phyloP scores from a whole-genome alignment of 1,140 invertebrate species.

The Panulirus ornatus region DNA sequence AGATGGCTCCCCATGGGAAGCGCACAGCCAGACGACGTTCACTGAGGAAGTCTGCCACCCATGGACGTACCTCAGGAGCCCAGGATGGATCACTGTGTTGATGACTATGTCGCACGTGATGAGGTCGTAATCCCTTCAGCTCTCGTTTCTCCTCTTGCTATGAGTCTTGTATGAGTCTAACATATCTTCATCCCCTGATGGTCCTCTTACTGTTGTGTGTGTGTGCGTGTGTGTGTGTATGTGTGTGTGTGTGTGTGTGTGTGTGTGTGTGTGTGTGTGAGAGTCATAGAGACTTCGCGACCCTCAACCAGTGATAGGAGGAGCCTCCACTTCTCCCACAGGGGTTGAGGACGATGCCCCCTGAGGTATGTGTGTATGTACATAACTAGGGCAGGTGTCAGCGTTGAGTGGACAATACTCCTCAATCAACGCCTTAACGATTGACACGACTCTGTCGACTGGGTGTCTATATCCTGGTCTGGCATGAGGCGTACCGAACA shows the following conservation, averaged over 20 bases:
- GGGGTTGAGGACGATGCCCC: too few species aligned
- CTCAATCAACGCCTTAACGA: not conserved
- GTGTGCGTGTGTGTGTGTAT: slow-evolving; percentile 3
- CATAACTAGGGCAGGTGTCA: not conserved
- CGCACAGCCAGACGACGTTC: not conserved
- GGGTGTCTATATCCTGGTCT: too few species aligned
- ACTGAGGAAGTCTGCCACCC: not conserved
- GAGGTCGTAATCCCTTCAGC: not conserved
- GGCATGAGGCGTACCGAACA: too few species aligned
- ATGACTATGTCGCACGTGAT: not conserved
- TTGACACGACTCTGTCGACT: not conserved
- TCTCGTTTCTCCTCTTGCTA: not conserved
- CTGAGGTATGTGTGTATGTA: slow-evolving; percentile 16
- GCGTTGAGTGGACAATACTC: too few species aligned
- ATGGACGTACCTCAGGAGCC: not conserved
- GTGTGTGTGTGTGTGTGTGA: not conserved
- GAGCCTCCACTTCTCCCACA: too few species aligned
- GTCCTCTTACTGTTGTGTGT: too few species aligned
- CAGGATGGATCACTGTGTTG: not conserved
- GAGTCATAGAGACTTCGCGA: not conserved
- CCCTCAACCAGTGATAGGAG: not conserved
- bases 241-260: not conserved
- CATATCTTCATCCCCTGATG: too few species aligned
- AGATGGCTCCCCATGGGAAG: too few species aligned
- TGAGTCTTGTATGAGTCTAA: slow-evolving; percentile 4